These are phyloP conservation scores for Neosilurus hyrtlii DNA, from an alignment of 2,797 vertebrate genomes.

Conservation along the genomic window DNA sequence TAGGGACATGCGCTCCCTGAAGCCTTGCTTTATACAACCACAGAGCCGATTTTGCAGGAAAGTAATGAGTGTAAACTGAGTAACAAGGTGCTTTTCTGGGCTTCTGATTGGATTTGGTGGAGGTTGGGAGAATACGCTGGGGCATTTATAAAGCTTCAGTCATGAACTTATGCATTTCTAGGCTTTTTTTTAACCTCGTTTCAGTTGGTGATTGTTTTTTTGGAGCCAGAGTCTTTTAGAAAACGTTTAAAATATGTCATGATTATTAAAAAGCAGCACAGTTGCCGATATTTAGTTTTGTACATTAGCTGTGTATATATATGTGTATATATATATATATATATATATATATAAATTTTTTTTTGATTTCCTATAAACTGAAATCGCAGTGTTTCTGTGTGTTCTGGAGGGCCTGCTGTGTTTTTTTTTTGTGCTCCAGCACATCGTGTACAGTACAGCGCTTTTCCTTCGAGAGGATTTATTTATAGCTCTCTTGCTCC, in stretches of 20 bases:
- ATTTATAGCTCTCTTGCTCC: constrained; percentile 68
- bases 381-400: constrained; percentile 4
- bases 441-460: constrained; percentile 69
- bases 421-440: constrained; percentile 51
- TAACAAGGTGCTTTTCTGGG: constrained; percentile 10
- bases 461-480: constrained; percentile 60
- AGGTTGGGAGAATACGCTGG: not conserved
- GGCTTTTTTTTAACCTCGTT: not conserved
- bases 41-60: constrained; percentile 23
- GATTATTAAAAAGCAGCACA: not conserved
- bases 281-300: not conserved
- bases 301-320: not conserved
- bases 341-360: no score
- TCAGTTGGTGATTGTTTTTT: not conserved
- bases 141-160: not conserved
- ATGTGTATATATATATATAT: not conserved
- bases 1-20: constrained; percentile 23
- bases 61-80: constrained; percentile 54
- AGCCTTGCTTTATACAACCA: constrained; percentile 46
- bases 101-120: not conserved
- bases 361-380: constrained; percentile 1
- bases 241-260: no score
- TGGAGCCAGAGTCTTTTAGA: not conserved
- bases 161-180: not conserved
- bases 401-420: constrained; percentile 1